A percentile compares a stretch with the other conserved stretches of the same genome.
Evolutionary conservation across 2,113 vertebrate genomes (phyloP).

Genomic region (Platanista minor): DNA sequence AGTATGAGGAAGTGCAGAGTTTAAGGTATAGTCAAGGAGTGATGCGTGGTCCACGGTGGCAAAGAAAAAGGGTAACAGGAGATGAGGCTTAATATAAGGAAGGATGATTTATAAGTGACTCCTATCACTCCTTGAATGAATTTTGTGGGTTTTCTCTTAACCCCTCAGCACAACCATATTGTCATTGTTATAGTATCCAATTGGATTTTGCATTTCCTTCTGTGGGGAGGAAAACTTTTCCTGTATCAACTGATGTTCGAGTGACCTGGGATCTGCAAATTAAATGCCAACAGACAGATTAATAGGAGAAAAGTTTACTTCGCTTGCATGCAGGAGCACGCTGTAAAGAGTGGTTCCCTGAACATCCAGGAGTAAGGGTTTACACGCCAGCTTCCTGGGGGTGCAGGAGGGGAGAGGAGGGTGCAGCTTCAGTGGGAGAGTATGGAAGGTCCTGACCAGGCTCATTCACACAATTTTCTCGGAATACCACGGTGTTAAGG

Average conservation of each 20-base stretch:
- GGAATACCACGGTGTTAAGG: not conserved
- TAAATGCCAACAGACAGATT: not conserved
- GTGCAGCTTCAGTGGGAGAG: not conserved
- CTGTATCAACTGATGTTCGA: not conserved
- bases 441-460: not conserved
- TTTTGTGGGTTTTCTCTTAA: not conserved
- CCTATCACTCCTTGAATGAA: not conserved
- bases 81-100: not conserved
- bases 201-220: not conserved
- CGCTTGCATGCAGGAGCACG: rapidly evolving
- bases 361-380: not conserved
- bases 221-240: not conserved
- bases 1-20: not conserved
- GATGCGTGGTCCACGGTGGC: not conserved
- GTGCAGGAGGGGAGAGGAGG: not conserved
- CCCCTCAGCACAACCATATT: not conserved
- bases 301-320: not conserved
- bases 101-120: not conserved
- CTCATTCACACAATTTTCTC: not conserved
- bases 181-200: not conserved
- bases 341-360: not conserved
- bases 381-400: too few relatives aligned
- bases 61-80: not conserved
- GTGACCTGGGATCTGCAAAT: not conserved
- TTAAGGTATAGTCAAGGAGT: not conserved